phyloP scores from a whole-genome alignment of 2,113 vertebrate species.

The Lamprotornis superbus region DNA sequence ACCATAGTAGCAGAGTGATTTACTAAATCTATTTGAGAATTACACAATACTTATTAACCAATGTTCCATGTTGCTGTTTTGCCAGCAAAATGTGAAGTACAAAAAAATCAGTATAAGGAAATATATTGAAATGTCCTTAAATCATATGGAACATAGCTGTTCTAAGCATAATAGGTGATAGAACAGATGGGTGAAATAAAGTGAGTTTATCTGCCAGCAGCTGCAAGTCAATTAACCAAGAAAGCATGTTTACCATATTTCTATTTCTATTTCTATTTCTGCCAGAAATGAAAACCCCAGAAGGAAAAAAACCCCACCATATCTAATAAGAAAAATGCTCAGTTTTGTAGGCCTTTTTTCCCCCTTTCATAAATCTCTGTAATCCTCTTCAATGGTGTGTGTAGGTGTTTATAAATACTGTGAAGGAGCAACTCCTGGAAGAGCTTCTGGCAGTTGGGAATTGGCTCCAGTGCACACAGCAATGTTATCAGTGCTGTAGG shows the following conservation, averaged over 20 bases:
- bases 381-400: slow-evolving; percentile 20
- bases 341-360: not conserved
- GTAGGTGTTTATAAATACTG: slow-evolving; percentile 43
- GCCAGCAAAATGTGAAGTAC: not conserved
- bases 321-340: slow-evolving; percentile 10
- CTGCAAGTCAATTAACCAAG: slow-evolving; percentile 3
- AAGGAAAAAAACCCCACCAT: not conserved
- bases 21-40: not conserved
- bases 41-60: not conserved
- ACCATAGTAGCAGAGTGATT: not conserved
- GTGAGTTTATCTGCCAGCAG: not conserved
- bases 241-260: not conserved
- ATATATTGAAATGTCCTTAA: slow-evolving; percentile 1
- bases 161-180: not conserved
- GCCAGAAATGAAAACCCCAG: not conserved
- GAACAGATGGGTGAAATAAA: slow-evolving; percentile 31
- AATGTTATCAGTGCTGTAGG: not conserved
- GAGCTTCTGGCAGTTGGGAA: not conserved
- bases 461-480: not conserved
- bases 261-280: slow-evolving; percentile 18
- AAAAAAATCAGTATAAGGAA: not conserved
- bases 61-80: not conserved
- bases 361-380: slow-evolving; percentile 27
- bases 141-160: not conserved
- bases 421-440: not conserved